Conservation (phyloP, 2,888 invertebrate species). For the Andrena haemorrhoa region DNA sequence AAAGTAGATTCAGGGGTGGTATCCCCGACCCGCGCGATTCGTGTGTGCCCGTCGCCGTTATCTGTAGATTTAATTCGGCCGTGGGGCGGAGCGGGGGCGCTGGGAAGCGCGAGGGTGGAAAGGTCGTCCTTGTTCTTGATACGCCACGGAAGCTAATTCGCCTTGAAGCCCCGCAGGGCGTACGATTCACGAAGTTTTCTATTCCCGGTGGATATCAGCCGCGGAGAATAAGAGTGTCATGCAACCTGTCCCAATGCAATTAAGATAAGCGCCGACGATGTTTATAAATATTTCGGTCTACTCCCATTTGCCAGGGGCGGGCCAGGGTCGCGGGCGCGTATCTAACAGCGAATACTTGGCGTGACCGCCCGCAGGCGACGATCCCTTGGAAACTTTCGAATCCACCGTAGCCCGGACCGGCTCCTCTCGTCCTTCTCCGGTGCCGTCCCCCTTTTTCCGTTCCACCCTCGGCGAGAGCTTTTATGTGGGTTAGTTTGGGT, state of each 20-base stretch:
- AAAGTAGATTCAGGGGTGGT: conserved; percentile 14
- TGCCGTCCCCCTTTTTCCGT: conserved; percentile 20
- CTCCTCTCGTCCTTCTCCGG: conserved; percentile 20
- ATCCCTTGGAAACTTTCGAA: conserved; percentile 67
- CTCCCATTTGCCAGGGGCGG: conserved; percentile 32
- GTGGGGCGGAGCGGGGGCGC: conserved; percentile 35
- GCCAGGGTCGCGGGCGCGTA: conserved; percentile 50
- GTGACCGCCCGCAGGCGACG: conserved; percentile 71
- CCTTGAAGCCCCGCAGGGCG: conserved; percentile 53
- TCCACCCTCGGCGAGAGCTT: conserved; percentile 43
- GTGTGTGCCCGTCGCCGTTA: conserved; percentile 35
- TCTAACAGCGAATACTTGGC: conserved; percentile 69
- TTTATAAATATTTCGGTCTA: conserved; percentile 75
- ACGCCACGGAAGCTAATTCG: conserved; percentile 68
- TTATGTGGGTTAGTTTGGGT: conserved; percentile 54
- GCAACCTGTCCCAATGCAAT: conserved; percentile 75
- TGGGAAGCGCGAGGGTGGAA: conserved; percentile 25
- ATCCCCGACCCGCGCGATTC: conserved; percentile 20
- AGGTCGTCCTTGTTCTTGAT: conserved; percentile 64
- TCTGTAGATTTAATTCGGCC: conserved; percentile 62
- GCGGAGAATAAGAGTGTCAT: conserved; percentile 63
- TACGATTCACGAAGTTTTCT: conserved; percentile 70
- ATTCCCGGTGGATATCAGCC: conserved; percentile 66
- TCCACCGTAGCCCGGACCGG: conserved; percentile 32
- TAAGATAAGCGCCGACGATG: conserved; percentile 78